Evolutionary conservation across 2,888 invertebrate genomes (phyloP).

Genomic region (Tribolium freemani): DNA sequence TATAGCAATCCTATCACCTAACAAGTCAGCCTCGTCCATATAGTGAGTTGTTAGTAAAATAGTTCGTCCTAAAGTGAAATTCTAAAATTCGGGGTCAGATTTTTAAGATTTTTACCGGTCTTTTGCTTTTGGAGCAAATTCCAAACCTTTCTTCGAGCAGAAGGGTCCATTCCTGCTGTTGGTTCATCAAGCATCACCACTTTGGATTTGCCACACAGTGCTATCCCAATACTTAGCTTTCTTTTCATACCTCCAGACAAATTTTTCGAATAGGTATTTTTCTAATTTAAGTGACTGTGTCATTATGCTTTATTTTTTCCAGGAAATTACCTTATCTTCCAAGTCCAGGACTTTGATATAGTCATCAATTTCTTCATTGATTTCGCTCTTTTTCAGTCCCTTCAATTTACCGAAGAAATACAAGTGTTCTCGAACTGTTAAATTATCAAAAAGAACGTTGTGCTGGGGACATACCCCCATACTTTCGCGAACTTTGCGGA

Average conservation of each 20-base stretch:
- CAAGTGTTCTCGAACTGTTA: slow-evolving; percentile 84
- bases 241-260: slow-evolving; percentile 82
- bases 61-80: slow-evolving; percentile 72
- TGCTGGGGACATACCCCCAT: slow-evolving; percentile 85
- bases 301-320: not conserved
- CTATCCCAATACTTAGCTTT: slow-evolving; percentile 79
- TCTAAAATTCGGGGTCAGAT: not conserved
- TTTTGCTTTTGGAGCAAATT: slow-evolving; percentile 79
- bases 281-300: slow-evolving; percentile 15
- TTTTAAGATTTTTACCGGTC: slow-evolving; percentile 61
- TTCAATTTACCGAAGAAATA: slow-evolving; percentile 81
- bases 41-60: slow-evolving; percentile 85
- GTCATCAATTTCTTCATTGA: slow-evolving; percentile 42
- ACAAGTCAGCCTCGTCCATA: slow-evolving; percentile 88
- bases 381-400: slow-evolving; percentile 61
- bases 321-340: slow-evolving; percentile 39
- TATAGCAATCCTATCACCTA: slow-evolving; percentile 87
- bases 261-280: slow-evolving; percentile 68
- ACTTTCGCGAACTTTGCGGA: slow-evolving; percentile 73
- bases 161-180: slow-evolving; percentile 85
- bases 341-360: slow-evolving; percentile 44
- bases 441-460: slow-evolving; percentile 81
- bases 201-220: slow-evolving; percentile 78
- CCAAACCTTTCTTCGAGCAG: slow-evolving; percentile 84
- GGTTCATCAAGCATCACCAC: slow-evolving; percentile 79